Base-by-base conservation (phyloP, 2,797 vertebrate genomes). In the Nyctibius grandis region DNA sequence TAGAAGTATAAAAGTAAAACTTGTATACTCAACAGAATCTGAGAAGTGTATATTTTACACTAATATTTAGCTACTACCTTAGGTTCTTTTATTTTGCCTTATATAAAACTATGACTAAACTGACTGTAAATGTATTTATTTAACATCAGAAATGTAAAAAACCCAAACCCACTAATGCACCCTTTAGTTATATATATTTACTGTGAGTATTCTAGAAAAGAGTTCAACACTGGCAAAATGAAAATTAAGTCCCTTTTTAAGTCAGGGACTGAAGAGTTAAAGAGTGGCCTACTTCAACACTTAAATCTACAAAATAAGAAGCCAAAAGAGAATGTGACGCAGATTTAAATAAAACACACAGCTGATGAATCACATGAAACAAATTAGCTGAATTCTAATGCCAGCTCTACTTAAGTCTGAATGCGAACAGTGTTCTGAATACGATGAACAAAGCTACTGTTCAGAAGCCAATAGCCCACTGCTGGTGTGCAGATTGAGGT, bases 301-400 rank as follows among this genome's bases (percentile, higher is more conserved):
- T 95, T 92, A 80, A 83, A 94, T 81, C 76, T 80, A 89, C 80
- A 75, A 94, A 93, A 96, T 68, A 96, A 96, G 96, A 96, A 85
- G 88, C 84, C 56, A 77, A 80, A 91, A 96, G 93, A 97, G 95
- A 96, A 97, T 95, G 96, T 93, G 87, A 94, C 95, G 92, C 90
- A 97, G 96, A 96, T 91, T 96, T 96, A 97, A 96, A 97, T 96
- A 97, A 97, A 97, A 97, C 95, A 95, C 96, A 97, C 97, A 98
- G 98, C 98, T 98, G 98, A 98, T 96, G 94, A 97, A 97, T 98
- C 98, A 98, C 97, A 98, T 97, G 98, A 98, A 97, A 93, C 97
- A 97, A 97, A 98, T 97, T 96, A 98, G 92, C 95, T 88, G 94
- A 90, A 95, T 96, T 94, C 96, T 95, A 97, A 97, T 97, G 95